phyloP scores from a whole-genome alignment of 2,888 invertebrate species.

The Laothoe populi region DNA sequence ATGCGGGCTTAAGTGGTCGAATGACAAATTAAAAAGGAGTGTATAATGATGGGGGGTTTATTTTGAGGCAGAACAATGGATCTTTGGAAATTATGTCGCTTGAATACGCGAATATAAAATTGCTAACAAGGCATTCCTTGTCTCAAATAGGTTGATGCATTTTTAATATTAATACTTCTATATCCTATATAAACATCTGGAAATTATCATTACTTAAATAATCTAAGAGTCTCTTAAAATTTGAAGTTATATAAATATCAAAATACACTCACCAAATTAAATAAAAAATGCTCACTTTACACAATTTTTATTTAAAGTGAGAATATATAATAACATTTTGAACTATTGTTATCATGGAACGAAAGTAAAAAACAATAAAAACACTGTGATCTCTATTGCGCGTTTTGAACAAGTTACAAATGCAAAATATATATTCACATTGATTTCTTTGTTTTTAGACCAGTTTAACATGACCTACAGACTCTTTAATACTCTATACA shows the following conservation, averaged over 20 bases:
- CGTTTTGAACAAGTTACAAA: not conserved
- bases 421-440: not conserved
- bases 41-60: conserved; percentile 30
- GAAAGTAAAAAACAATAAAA: no score
- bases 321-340: no score
- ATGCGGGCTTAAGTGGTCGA: conserved; percentile 61
- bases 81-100: conserved; percentile 22
- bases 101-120: conserved; percentile 33
- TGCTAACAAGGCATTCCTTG: conserved; percentile 17
- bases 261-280: no score
- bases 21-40: conserved; percentile 63
- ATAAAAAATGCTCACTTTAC: no score
- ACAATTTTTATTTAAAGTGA: no score
- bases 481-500: not conserved
- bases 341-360: no score
- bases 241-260: no score
- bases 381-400: no score
- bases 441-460: not conserved
- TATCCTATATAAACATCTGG: no score
- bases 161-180: not conserved
- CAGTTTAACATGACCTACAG: not conserved
- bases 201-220: no score
- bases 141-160: not conserved
- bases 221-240: no score
- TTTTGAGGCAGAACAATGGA: conserved; percentile 20